phyloP scores from a whole-genome alignment of 2,797 vertebrate genomes.

The Melanotaenia boesemani region DNA sequence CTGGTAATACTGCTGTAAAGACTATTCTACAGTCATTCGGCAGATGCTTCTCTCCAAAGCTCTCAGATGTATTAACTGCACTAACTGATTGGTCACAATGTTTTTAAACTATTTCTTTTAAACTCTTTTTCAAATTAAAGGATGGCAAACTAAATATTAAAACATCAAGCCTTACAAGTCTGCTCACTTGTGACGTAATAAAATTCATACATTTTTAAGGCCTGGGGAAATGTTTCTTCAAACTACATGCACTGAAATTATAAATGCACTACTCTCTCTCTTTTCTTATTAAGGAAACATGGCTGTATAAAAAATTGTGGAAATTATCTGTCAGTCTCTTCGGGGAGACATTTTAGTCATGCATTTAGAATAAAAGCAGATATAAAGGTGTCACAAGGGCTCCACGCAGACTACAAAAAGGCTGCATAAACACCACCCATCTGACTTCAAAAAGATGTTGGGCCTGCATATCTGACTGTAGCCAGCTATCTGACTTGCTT shows the following conservation, averaged over 20 bases:
- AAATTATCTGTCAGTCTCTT: neutral
- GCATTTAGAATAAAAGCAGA: neutral
- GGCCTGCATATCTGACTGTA: too few species aligned
- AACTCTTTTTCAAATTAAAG: neutral
- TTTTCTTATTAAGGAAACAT: neutral
- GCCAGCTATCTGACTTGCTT: too few species aligned
- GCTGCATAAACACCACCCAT: too few species aligned
- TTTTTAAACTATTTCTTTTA: neutral
- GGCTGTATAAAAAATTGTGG: neutral
- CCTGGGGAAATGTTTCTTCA: neutral
- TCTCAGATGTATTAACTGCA: too few species aligned
- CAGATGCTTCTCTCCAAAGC: too few species aligned
- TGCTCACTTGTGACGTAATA: neutral
- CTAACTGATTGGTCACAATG: neutral
- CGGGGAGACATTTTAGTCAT: too few species aligned
- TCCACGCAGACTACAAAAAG: too few species aligned
- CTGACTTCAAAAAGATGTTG: too few species aligned
- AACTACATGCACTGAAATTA: neutral
- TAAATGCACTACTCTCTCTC: neutral
- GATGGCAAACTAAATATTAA: neutral
- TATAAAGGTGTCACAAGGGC: neutral
- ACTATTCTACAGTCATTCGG: neutral
- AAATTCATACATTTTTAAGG: slow-evolving; percentile 3
- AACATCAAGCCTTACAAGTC: neutral
- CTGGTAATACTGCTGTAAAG: neutral